Conservation (phyloP, 2,797 vertebrate species). For the Leptoclinus maculatus region DNA sequence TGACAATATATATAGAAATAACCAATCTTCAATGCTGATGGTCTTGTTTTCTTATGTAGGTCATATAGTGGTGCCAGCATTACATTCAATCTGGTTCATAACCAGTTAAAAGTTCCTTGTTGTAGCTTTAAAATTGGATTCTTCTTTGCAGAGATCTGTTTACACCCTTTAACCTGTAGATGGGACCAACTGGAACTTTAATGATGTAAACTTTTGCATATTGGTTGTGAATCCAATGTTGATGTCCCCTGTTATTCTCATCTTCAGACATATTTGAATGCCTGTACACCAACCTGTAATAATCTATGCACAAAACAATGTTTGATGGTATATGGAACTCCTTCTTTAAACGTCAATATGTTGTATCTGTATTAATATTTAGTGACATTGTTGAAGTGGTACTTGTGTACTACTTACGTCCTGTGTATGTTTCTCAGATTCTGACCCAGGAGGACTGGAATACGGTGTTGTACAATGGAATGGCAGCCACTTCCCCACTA, state of each 20-base stretch:
- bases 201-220: not conserved
- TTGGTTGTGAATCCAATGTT: not conserved
- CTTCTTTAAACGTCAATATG: not conserved
- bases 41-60: not conserved
- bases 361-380: not conserved
- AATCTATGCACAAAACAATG: not conserved
- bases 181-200: not conserved
- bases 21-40: not conserved
- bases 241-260: not conserved
- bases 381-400: not conserved
- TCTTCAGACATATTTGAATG: not conserved
- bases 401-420: not conserved
- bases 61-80: not conserved
- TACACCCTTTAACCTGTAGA: too few species aligned
- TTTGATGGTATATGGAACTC: not conserved
- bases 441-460: constrained; percentile 99
- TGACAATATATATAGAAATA: not conserved
- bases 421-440: constrained; percentile 81
- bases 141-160: not conserved
- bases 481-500: constrained; percentile 95
- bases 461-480: constrained; percentile 95
- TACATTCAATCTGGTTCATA: not conserved
- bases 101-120: not conserved
- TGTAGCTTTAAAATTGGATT: not conserved
- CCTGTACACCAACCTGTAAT: not conserved